Conservation (phyloP, 2,888 invertebrate genomes). For the Orchesellides sinensis region DNA sequence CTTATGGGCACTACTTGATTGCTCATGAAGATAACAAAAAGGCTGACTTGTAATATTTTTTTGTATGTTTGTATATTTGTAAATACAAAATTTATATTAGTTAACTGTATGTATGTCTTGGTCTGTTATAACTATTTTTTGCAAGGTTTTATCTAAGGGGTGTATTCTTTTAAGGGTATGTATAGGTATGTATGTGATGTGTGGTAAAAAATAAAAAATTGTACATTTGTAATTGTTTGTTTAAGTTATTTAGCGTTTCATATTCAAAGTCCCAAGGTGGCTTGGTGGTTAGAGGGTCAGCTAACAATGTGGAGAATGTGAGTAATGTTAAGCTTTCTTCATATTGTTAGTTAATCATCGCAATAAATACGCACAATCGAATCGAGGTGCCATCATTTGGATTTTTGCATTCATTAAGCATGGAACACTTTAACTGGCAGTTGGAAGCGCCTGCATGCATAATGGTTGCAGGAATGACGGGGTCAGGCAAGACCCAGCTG, state of each 20-base stretch:
- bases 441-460: slow-evolving; percentile 27
- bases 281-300: neutral
- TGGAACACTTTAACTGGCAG: slow-evolving; percentile 26
- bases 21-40: too few species aligned
- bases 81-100: neutral
- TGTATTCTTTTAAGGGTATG: too few species aligned
- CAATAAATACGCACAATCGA: neutral
- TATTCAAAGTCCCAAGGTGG: neutral
- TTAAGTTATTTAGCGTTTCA: too few species aligned
- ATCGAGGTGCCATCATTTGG: neutral
- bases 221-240: too few species aligned
- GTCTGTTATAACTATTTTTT: too few species aligned
- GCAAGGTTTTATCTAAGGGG: too few species aligned
- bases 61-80: neutral
- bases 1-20: slow-evolving; percentile 13
- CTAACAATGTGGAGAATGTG: neutral
- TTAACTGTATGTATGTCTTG: too few species aligned
- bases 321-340: neutral
- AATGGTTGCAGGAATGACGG: slow-evolving; percentile 17
- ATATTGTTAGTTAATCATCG: neutral
- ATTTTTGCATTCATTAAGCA: slow-evolving; percentile 10
- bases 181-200: too few species aligned
- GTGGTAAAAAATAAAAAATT: too few species aligned
- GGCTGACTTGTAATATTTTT: neutral
- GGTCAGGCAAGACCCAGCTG: slow-evolving; percentile 14